These are phyloP conservation scores for Brevimyrus niger DNA, from an alignment of 2,113 vertebrate species.

Conservation along the genomic window DNA sequence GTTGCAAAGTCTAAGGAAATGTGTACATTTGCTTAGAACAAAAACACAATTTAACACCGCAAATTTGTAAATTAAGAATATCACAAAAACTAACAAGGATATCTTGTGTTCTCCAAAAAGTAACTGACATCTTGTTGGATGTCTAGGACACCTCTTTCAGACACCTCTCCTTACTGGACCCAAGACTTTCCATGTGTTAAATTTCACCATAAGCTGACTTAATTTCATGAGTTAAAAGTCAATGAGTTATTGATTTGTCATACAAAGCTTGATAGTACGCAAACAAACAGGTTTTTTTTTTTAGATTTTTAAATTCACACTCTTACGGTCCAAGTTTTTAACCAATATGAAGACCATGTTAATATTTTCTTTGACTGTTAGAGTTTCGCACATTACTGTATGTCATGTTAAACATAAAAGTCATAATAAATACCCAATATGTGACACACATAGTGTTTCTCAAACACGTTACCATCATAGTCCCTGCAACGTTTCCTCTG, in stretches of 20 bases:
- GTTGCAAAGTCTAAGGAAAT: background rate
- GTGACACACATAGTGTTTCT: background rate
- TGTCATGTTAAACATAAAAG: background rate
- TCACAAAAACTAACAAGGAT: background rate
- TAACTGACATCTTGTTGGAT: background rate
- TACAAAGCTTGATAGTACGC: background rate
- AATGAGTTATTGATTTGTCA: background rate
- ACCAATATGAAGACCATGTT: background rate
- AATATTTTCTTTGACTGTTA: background rate
- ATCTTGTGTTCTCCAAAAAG: background rate
- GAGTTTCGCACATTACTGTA: background rate
- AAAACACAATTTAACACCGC: background rate
- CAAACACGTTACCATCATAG: slow-evolving; percentile 77
- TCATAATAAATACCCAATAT: background rate
- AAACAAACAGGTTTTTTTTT: background rate
- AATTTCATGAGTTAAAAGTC: background rate
- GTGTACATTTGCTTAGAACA: background rate
- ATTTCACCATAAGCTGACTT: background rate
- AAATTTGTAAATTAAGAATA: background rate
- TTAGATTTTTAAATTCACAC: background rate
- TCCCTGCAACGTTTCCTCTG: slow-evolving; percentile 91
- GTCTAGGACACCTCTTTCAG: background rate
- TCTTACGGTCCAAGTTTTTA: background rate
- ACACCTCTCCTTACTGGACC: background rate
- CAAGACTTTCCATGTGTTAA: background rate